Base-by-base conservation (phyloP, 2,888 invertebrate genomes). In the Sinelater perroti region DNA sequence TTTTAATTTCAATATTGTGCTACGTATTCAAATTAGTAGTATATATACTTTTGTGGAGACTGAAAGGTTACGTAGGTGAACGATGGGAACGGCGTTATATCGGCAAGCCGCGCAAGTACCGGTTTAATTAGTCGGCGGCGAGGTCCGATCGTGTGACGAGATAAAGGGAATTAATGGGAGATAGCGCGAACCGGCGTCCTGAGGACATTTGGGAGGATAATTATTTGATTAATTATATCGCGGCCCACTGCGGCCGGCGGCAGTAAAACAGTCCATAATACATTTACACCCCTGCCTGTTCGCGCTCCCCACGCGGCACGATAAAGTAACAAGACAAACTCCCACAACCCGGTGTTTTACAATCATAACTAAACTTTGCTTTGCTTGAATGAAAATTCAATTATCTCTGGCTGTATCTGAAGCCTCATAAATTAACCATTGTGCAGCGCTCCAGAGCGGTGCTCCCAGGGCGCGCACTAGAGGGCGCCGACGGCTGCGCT, bases 391-490 rank as follows among this genome's bases (percentile, higher is more conserved):
- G 63, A 63, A 65, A 65, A 63, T 63, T 65, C 63, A 65, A 65
- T 65, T 65, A 63, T 65, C 63, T 65, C 50, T 56, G 61, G 55
- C 63, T 60, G 60, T 63, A 62, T 65, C 63, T 63, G 65, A 65
- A 65, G 61, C 63, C 65, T 60, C 61, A 65, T 65, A 65, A 65
- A 65, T 65, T 63, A 65, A 62, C 65, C 63, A 58, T 61, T 56
- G 38, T 53, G 44, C 55, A 60, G 57, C 49, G 31, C 28, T 31
- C 44, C 61, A 62, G 57, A 26, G 21, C 36, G 24, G 24, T 47
- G 30, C 35, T 58, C 31, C 45, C 14, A 33, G 10, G 24, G 13
- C 11, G 11, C 24, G 56, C 52, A 59, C 52, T 56, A 60, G 51
- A 36, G 21, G 18, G 28, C 36, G 33, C 3, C 49, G 26, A 38